Conservation (phyloP, 2,888 invertebrate genomes). For the Exephanes ischioxanthus region DNA sequence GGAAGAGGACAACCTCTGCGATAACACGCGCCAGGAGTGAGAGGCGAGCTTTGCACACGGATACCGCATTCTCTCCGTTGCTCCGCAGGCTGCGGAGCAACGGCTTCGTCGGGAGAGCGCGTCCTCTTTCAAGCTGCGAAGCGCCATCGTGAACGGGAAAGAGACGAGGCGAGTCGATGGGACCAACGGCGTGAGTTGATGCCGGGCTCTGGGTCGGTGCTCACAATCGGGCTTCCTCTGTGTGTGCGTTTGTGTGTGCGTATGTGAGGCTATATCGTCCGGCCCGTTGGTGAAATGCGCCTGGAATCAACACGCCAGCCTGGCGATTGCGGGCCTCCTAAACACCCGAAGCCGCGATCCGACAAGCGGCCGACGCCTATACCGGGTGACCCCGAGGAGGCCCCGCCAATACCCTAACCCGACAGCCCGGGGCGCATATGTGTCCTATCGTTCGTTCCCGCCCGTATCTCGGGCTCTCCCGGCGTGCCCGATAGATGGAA, state of each 20-base stretch:
- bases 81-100: background rate
- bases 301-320: constrained; percentile 80
- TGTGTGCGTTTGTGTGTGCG: background rate
- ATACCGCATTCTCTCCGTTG: background rate
- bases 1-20: constrained; percentile 3
- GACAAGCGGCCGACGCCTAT: constrained; percentile 77
- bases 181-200: constrained; percentile 2
- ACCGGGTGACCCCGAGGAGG: constrained; percentile 77
- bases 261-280: constrained; percentile 16
- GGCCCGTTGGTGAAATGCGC: constrained; percentile 62
- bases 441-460: constrained; percentile 10
- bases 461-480: constrained; percentile 35
- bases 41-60: background rate
- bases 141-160: constrained; percentile 1
- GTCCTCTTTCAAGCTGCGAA: background rate
- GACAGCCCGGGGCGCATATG: constrained; percentile 9
- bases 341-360: constrained; percentile 81
- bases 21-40: background rate
- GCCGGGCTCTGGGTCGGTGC: constrained; percentile 33
- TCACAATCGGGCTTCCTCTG: constrained; percentile 51
- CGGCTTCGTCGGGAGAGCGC: background rate
- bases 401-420: constrained; percentile 23
- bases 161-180: constrained; percentile 9
- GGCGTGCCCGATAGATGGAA: constrained; percentile 51
- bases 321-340: constrained; percentile 81